Percentiles rank a stretch among this genome's conserved stretches.
phyloP scores from a whole-genome alignment of 1,140 invertebrate species.

The Dendrolimus kikuchii region DNA sequence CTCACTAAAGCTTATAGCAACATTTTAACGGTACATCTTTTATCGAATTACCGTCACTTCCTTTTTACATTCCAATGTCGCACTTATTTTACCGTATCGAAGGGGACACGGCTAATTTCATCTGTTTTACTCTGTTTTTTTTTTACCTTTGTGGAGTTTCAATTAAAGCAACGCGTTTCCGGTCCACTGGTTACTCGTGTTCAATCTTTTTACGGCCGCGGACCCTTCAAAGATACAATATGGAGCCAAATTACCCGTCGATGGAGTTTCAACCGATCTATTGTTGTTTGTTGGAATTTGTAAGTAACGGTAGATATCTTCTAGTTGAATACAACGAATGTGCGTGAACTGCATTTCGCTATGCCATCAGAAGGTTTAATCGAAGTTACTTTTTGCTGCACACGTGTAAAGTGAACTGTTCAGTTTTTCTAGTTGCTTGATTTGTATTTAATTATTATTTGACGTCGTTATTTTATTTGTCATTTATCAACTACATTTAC shows the following conservation, averaged over 20 bases:
- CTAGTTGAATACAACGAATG: conserved; percentile 32
- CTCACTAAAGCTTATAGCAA: conserved; percentile 4
- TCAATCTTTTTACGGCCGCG: conserved; percentile 26
- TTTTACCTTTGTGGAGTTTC: conserved; percentile 30
- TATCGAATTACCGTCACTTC: conserved; percentile 19
- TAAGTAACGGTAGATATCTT: conserved; percentile 48
- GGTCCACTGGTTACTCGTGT: conserved; percentile 28
- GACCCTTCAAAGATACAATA: conserved; percentile 45
- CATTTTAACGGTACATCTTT: conserved; percentile 22
- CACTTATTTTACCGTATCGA: conserved; percentile 22
- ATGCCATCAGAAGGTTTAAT: conserved; percentile 13
- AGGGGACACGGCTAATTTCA: conserved; percentile 30
- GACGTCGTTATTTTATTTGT: no score
- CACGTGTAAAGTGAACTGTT: neutral
- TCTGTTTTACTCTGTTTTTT: conserved; percentile 30
- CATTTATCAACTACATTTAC: no score
- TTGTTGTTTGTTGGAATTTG: conserved; percentile 42
- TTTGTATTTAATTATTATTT: no score
- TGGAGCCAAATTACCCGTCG: conserved; percentile 44
- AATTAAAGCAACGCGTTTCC: conserved; percentile 51
- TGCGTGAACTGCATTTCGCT: conserved; percentile 40
- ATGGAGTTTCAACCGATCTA: conserved; percentile 31
- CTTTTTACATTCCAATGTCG: conserved; percentile 13
- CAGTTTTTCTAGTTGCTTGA: no score
- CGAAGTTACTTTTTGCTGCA: neutral